Percentiles rank a stretch among this genome's conserved stretches.
These are phyloP conservation scores for Phycodurus eques DNA, from an alignment of 2,113 vertebrate genomes.

Conservation along the genomic window DNA sequence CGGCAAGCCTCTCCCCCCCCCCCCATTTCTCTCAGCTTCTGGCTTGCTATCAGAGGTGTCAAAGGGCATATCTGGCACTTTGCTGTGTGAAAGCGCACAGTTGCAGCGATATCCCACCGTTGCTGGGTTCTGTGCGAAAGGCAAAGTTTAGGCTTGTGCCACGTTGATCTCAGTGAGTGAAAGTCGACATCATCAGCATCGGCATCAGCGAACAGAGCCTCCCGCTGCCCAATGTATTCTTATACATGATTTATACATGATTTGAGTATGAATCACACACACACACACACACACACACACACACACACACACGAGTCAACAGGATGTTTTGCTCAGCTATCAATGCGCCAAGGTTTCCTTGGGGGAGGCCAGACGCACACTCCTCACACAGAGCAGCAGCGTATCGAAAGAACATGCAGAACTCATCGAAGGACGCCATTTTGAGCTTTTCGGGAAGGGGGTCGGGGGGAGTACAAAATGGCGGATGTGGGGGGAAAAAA, in stretches of 20 bases:
- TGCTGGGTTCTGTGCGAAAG: not conserved
- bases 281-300: no score
- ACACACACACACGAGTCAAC: constrained; percentile 1
- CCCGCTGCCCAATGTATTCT: not conserved
- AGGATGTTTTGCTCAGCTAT: constrained; percentile 2
- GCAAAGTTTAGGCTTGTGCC: not conserved
- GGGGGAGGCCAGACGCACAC: not conserved
- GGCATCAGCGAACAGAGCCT: not conserved
- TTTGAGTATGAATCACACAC: no score
- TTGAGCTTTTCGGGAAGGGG: not conserved
- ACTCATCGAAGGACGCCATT: not conserved
- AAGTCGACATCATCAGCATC: not conserved
- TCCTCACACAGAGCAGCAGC: not conserved
- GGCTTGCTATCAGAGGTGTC: no score
- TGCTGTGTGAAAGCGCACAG: no score
- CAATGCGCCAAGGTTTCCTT: not conserved
- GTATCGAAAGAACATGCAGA: not conserved
- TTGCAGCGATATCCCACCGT: no score
- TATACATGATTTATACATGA: constrained; percentile 2
- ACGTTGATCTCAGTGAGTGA: not conserved
- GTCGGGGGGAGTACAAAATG: not conserved
- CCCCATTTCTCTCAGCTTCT: no score
- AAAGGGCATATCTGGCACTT: no score
- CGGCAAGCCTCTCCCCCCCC: no score
- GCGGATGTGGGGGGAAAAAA: not conserved